Base-by-base conservation (phyloP, 2,797 vertebrate genomes). In the Adelosebastes latens region DNA sequence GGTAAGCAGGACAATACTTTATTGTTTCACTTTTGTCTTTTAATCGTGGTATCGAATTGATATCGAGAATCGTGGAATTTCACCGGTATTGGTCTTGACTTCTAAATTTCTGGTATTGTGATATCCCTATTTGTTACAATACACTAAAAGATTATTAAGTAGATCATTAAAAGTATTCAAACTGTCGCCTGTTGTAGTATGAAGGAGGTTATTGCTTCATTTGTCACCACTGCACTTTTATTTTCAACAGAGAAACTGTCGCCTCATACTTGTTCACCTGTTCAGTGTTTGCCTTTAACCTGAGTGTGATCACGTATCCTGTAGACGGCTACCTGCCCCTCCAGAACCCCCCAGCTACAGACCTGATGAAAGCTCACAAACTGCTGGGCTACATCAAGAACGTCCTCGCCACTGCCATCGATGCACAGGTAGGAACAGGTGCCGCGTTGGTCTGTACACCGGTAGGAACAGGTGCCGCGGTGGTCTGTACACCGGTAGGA, bases 261-360 rank as follows among this genome's bases (percentile, higher is more conserved):
- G 42, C 58, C 58, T 59, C 18, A n/a, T 16, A 16, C 32, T n/a
- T 31, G 25, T 64, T 16, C 31, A 53, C 53, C n/a, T 39, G 18
- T 39, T 2, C 3, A 20, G 18, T 72, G 31, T 87, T 75, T 42
- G 22, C 83, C 94, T 95, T 97, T 97, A 93, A 97, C 96, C 36
- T 4, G 24, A 61, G 53, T 82, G 76, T 85, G 77, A 6, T 56
- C 82, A 99, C 97, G 60, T 99, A 99, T 93, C 98, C 97, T 5
- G 97, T 97, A 75, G 96, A 97, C 1, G 97, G 97, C 12, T 99
- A 98, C 93, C 91, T 91, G 72, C 98, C 98, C 65, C 95, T 99
- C 79, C 98, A 99, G 84, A 96, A 98, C 88, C 97, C 97, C 9
- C 98, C 98, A 0, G 83, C 93, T 0, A 78, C 94, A 59, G 98